phyloP scores from a whole-genome alignment of 1,140 invertebrate genomes.

The Diabrotica undecimpunctata region DNA sequence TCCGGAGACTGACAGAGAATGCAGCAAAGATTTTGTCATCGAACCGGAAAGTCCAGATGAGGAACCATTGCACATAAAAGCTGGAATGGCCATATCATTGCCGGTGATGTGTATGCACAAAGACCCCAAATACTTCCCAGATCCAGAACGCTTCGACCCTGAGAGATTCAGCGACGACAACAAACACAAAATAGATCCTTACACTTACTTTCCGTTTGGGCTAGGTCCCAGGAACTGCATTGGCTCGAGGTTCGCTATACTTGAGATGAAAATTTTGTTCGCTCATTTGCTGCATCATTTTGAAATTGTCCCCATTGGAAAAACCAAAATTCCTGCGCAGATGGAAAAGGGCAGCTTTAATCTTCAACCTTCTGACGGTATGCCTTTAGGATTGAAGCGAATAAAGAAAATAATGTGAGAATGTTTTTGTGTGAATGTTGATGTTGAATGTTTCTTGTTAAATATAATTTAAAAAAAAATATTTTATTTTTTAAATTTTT shows the following conservation, averaged over 20 bases:
- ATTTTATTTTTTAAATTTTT: no score
- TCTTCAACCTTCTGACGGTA: neutral
- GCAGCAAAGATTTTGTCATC: constrained; percentile 27
- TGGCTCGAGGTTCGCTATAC: constrained; percentile 46
- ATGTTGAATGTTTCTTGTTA: no score
- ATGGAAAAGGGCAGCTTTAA: constrained; percentile 8
- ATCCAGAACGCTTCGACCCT: constrained; percentile 58
- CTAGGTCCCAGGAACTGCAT: constrained; percentile 51
- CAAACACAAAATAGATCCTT: constrained; percentile 29
- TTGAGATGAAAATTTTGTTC: constrained; percentile 49
- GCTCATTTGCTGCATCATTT: constrained; percentile 55
- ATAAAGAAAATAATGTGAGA: no score
- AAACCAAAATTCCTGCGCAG: constrained; percentile 39
- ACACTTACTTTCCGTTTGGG: constrained; percentile 47
- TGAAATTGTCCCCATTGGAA: constrained; percentile 47
- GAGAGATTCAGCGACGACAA: constrained; percentile 53
- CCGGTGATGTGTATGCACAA: constrained; percentile 57
- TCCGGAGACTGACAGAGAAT: constrained; percentile 24
- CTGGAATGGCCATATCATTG: constrained; percentile 47
- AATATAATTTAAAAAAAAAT: no score
- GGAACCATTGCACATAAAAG: constrained; percentile 39
- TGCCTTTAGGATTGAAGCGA: neutral
- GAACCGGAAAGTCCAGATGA: constrained; percentile 21
- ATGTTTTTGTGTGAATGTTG: no score
- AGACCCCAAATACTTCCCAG: constrained; percentile 57